Conservation (phyloP, 2,797 vertebrate genomes). For the Enteromius mattozi region DNA sequence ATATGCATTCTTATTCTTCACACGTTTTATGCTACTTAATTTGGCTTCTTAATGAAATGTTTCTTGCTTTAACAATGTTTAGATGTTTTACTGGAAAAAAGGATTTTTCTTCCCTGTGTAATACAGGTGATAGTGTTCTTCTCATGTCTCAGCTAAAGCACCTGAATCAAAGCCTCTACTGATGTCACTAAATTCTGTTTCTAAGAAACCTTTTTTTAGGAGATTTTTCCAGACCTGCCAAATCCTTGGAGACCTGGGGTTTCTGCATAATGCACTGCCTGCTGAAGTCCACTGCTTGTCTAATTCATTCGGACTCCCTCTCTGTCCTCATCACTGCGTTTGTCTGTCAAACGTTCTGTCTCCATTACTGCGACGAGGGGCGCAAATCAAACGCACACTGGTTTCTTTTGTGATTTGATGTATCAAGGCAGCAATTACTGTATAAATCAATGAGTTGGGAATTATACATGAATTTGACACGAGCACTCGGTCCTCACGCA, state of each 20-base stretch:
- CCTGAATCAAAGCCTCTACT: background rate
- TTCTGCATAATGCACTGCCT: conserved; percentile 15
- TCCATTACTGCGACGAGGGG: background rate
- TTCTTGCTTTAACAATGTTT: background rate
- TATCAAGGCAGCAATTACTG: conserved; percentile 45
- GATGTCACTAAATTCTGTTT: conserved; percentile 12
- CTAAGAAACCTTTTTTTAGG: background rate
- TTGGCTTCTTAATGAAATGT: background rate
- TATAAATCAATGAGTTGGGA: conserved; percentile 42
- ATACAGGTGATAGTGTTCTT: background rate
- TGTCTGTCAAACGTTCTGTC: conserved; percentile 26
- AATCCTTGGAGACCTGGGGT: background rate
- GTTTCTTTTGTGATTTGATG: conserved; percentile 51
- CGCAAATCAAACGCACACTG: conserved; percentile 30
- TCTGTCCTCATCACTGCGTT: conserved; percentile 13
- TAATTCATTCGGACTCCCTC: conserved; percentile 7
- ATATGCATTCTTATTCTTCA: background rate
- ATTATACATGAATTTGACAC: conserved; percentile 35
- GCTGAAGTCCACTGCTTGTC: background rate
- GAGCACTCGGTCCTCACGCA: background rate
- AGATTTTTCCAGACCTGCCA: background rate
- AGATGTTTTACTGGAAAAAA: background rate
- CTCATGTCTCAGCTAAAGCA: background rate
- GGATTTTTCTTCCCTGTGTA: background rate
- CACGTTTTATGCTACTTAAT: background rate